Evolutionary conservation across 92 coral and sea anemone genomes (phyloP).

Genomic region (Zoanthus sociatus): DNA sequence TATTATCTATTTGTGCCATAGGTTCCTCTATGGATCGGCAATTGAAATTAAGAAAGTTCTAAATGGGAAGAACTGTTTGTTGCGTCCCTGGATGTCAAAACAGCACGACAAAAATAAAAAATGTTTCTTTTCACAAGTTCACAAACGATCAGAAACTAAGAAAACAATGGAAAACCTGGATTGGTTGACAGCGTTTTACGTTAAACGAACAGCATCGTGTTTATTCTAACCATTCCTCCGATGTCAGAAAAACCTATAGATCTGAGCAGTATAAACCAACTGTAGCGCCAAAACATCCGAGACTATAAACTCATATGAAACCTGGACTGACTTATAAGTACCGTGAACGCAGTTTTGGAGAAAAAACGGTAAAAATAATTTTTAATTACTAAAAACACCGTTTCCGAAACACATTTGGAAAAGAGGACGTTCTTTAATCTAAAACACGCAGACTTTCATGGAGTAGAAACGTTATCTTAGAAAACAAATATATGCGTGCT

Average conservation of each 20-base stretch:
- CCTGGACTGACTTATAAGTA: slow-evolving; percentile 14
- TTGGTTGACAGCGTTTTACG: slow-evolving; percentile 22
- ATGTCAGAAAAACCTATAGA: slow-evolving; percentile 10
- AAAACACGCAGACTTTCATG: not conserved
- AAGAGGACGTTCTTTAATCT: not conserved
- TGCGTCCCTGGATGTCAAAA: slow-evolving; percentile 23
- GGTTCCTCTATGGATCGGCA: slow-evolving; percentile 2
- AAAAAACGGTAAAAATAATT: not conserved
- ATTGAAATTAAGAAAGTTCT: not conserved
- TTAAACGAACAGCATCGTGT: slow-evolving; percentile 36
- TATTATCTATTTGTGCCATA: not conserved
- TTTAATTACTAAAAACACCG: slow-evolving; percentile 10
- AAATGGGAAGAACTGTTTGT: slow-evolving; percentile 2
- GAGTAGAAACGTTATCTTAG: not conserved
- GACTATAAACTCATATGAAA: slow-evolving; percentile 19
- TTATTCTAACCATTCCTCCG: slow-evolving; percentile 32
- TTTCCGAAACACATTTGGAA: not conserved
- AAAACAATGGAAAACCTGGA: slow-evolving; percentile 38
- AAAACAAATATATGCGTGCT: slow-evolving; percentile 2
- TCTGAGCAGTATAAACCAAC: slow-evolving; percentile 13
- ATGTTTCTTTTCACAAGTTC: slow-evolving; percentile 3
- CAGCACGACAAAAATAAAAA: not conserved
- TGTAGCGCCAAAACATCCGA: slow-evolving; percentile 30
- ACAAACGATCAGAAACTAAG: slow-evolving; percentile 4
- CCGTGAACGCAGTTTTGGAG: slow-evolving; percentile 25